Evolutionary conservation across 2,113 vertebrate species (phyloP), one percentile per base, ranked within the genome.

Genomic region (Podarcis raffonei): DNA sequence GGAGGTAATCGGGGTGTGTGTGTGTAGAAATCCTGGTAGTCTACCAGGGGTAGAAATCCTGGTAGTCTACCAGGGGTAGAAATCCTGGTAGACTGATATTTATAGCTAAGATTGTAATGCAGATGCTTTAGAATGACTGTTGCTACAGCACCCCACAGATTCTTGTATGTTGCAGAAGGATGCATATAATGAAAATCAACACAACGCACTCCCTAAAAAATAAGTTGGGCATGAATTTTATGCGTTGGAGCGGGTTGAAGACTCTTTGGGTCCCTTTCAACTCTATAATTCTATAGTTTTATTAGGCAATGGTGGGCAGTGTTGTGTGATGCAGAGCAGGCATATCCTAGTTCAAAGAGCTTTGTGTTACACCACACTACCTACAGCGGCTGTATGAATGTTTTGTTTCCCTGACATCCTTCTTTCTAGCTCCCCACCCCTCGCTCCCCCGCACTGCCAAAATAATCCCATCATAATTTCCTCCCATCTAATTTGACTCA

Each of bases 331-430:
- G 71, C 16, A 18, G 71, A 87, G 42, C 48, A 87, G 53, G 30
- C 80, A 69, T 65, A 32, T 6, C 7, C 22, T 6, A 57, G 48
- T 82, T 86, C 20, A 32, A 66, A 86, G 23, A 68, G 5, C 7
- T 62, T 35, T 62, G 35, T 75, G 23, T 12, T 37, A 59, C 20
- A n/a, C 27, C 53, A 74, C 13, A 30, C 12, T 16, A 57, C 53
- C 30, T 74, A n/a, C 35, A 77, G 27, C 48, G 39, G 20, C 25
- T 25, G 30, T 35, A 68, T 48, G 86, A 65, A 82, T 39, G 6
- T 84, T 93, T 89, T 86, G 18, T 77, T 86, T 39, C 89, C 76
- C 35, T 93, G 68, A 81, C 27, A 81, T 92, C 66, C 15, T 3
- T 11, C 2, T 25, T 6, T 25, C 84, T 69, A 81, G 66, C 23